Conservation (phyloP, 2,113 vertebrate genomes). For the rat (Rattus norvegicus) region DNA sequence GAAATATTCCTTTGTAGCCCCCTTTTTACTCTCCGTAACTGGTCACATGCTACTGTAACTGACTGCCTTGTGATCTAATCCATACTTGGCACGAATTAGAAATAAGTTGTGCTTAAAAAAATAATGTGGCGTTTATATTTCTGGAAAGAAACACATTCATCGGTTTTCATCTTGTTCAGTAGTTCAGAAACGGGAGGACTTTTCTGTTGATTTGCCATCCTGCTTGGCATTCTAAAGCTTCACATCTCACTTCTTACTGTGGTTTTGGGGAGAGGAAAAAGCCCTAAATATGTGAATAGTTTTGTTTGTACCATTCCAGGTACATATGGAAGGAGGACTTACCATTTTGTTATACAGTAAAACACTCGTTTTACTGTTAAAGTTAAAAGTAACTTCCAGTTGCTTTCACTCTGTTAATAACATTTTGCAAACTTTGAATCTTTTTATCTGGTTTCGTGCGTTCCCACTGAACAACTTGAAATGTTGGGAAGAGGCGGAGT, state of each 20-base stretch:
- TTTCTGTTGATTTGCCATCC: background rate
- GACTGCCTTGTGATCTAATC: slow-evolving; percentile 78
- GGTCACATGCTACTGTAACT: slow-evolving; percentile 76
- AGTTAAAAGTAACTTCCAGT: slow-evolving; percentile 55
- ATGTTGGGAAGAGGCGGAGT: background rate
- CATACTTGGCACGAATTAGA: slow-evolving; percentile 57
- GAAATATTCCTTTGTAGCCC: slow-evolving; percentile 78
- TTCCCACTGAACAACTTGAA: slow-evolving; percentile 22
- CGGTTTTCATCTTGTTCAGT: slow-evolving; percentile 52
- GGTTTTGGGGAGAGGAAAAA: background rate
- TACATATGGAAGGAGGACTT: background rate
- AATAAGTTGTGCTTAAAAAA: slow-evolving; percentile 43
- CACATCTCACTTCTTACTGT: background rate
- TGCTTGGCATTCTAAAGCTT: slow-evolving; percentile 27
- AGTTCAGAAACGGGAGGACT: slow-evolving; percentile 53
- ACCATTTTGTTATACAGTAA: slow-evolving; percentile 37
- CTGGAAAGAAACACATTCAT: slow-evolving; percentile 54
- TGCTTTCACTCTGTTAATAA: background rate
- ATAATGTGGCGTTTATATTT: slow-evolving; percentile 37
- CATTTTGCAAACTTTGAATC: slow-evolving; percentile 35
- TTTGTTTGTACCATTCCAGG: slow-evolving; percentile 41
- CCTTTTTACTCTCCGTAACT: slow-evolving; percentile 42
- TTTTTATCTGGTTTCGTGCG: slow-evolving; percentile 38
- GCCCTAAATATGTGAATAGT: background rate
- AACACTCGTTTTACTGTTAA: slow-evolving; percentile 30